Evolutionary conservation across 2,113 vertebrate genomes (phyloP).

Genomic region (Mungos mungo): DNA sequence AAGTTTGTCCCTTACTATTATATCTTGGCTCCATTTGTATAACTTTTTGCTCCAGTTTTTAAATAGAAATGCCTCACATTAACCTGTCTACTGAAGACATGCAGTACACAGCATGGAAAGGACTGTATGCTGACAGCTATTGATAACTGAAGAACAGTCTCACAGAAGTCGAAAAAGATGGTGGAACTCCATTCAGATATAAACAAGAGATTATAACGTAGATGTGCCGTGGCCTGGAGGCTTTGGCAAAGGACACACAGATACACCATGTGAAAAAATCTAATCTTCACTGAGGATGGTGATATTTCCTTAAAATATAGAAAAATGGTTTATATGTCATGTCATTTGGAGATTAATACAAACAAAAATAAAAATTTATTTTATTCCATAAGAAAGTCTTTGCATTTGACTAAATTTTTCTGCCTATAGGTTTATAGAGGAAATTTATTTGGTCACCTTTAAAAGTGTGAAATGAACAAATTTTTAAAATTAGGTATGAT

Average conservation of each 20-base stretch:
- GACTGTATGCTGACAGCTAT: not conserved
- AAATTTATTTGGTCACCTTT: not conserved
- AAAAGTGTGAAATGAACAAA: not conserved
- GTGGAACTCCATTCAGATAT: not conserved
- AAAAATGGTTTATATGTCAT: not conserved
- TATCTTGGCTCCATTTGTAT: not conserved
- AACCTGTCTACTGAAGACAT: not conserved
- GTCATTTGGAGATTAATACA: not conserved
- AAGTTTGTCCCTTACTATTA: not conserved
- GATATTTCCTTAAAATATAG: not conserved
- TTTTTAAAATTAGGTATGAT: not conserved
- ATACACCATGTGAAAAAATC: not conserved
- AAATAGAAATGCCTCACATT: not conserved
- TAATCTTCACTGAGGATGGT: not conserved
- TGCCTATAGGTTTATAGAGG: not conserved
- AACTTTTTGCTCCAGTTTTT: not conserved
- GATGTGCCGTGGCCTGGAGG: not conserved
- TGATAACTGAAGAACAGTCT: not conserved
- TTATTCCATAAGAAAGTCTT: not conserved
- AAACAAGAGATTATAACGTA: not conserved
- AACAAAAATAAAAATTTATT: not conserved
- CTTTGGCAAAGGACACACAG: not conserved
- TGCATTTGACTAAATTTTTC: not conserved
- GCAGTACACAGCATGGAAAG: not conserved
- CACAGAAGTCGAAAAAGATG: not conserved